phyloP scores from a whole-genome alignment of 2,888 invertebrate species.

The Polydesmus complanatus region DNA sequence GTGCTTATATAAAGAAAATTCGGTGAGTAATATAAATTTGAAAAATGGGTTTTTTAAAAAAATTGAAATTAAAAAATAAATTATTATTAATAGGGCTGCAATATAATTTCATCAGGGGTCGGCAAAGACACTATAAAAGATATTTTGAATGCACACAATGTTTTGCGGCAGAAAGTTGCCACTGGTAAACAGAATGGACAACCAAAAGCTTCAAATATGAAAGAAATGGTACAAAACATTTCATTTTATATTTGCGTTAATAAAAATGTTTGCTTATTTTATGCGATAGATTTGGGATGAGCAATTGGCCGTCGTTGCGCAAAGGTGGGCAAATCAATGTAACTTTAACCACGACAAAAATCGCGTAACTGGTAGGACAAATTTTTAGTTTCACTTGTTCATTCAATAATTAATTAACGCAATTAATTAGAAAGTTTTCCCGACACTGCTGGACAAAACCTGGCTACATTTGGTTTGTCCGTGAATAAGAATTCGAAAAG shows the following conservation, averaged over 20 bases:
- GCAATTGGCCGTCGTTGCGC: slow-evolving; percentile 28
- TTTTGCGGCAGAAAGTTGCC: slow-evolving; percentile 60
- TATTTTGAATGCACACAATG: slow-evolving; percentile 58
- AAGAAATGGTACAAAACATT: slow-evolving; percentile 67
- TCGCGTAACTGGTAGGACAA: background rate
- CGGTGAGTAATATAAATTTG: background rate
- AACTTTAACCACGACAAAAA: slow-evolving; percentile 26
- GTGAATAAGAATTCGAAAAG: background rate
- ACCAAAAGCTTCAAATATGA: slow-evolving; percentile 65
- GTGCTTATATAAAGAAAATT: background rate
- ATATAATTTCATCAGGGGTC: background rate
- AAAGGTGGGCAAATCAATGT: slow-evolving; percentile 29
- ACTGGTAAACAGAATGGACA: slow-evolving; percentile 56
- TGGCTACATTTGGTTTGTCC: background rate
- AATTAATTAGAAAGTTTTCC: background rate
- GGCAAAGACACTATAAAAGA: background rate
- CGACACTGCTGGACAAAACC: slow-evolving; percentile 6
- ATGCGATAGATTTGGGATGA: slow-evolving; percentile 24
- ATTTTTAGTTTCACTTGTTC: too few species aligned
- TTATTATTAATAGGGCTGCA: background rate
- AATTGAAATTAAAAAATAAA: too few species aligned
- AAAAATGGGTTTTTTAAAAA: background rate
- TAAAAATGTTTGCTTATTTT: too few species aligned
- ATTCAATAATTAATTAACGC: too few species aligned
- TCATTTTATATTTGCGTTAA: too few species aligned